These are phyloP conservation scores for Mirounga angustirostris DNA, from an alignment of 2,113 vertebrate genomes.

Conservation along the genomic window DNA sequence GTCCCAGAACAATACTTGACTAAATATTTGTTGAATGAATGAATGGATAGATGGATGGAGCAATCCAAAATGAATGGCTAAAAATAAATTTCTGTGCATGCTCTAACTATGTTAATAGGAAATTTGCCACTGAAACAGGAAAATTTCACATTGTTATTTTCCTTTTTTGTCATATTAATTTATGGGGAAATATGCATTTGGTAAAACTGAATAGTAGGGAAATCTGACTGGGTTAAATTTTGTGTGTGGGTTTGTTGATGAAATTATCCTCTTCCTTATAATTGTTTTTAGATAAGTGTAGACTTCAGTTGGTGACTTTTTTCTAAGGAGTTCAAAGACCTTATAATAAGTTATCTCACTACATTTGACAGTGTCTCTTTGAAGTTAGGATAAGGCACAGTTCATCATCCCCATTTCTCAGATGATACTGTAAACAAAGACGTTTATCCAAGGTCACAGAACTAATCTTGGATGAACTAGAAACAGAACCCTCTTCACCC, in stretches of 20 bases:
- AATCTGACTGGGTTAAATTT: neutral
- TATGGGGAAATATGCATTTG: neutral
- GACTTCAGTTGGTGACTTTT: conserved; percentile 10
- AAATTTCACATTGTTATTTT: neutral
- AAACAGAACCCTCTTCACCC: conserved; percentile 9
- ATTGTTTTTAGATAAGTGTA: conserved; percentile 51
- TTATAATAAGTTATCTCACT: neutral
- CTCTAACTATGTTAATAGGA: neutral
- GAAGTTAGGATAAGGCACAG: neutral
- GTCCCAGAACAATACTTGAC: neutral
- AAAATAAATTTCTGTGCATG: neutral
- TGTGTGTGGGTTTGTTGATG: neutral
- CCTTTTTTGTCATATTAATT: neutral
- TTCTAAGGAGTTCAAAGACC: conserved; percentile 50
- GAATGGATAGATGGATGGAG: neutral
- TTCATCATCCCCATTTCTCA: conserved; percentile 51
- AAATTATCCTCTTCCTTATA: neutral
- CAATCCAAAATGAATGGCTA: neutral
- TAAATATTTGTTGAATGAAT: neutral
- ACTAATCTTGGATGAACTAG: neutral
- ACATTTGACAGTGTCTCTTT: neutral
- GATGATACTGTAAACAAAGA: conserved; percentile 9
- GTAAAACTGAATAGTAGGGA: conserved; percentile 30
- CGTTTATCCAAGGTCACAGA: neutral
- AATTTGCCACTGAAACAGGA: neutral